Evolutionary conservation across 92 coral and sea anemone species (phyloP).

Genomic region (Galaxea fascicularis): DNA sequence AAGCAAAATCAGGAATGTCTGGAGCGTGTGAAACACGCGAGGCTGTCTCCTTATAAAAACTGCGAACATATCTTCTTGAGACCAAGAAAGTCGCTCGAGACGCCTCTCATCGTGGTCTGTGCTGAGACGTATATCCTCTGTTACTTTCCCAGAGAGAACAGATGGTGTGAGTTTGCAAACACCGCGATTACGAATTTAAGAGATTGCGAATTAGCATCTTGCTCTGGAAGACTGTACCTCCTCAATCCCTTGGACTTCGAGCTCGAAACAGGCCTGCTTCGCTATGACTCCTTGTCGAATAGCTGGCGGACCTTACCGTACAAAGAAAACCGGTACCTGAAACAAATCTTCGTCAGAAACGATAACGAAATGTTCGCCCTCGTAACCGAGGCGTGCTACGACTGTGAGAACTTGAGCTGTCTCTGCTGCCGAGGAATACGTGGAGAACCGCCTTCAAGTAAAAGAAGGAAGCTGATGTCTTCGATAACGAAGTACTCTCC

Average conservation of each 20-base stretch:
- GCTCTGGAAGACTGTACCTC: conserved; percentile 6
- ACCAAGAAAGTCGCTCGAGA: conserved; percentile 15
- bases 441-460: background rate
- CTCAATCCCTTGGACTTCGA: background rate
- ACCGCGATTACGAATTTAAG: background rate
- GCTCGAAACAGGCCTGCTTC: background rate
- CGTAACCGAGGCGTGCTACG: background rate
- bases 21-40: background rate
- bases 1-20: background rate
- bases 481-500: background rate
- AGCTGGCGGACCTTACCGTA: background rate
- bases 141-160: conserved; percentile 5
- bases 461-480: background rate
- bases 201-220: conserved; percentile 12
- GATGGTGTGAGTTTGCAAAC: conserved; percentile 1
- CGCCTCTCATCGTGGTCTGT: background rate
- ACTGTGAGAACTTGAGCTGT: conserved; percentile 1
- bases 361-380: background rate
- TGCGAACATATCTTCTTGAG: too few relatives aligned
- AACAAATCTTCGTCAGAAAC: conserved; percentile 11
- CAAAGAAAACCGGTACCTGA: background rate
- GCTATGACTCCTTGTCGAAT: conserved; percentile 1
- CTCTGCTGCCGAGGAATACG: conserved; percentile 5
- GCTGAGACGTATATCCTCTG: background rate
- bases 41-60: background rate